Conservation (phyloP, 2,888 invertebrate species). For the Himalopsyche tibetana region DNA sequence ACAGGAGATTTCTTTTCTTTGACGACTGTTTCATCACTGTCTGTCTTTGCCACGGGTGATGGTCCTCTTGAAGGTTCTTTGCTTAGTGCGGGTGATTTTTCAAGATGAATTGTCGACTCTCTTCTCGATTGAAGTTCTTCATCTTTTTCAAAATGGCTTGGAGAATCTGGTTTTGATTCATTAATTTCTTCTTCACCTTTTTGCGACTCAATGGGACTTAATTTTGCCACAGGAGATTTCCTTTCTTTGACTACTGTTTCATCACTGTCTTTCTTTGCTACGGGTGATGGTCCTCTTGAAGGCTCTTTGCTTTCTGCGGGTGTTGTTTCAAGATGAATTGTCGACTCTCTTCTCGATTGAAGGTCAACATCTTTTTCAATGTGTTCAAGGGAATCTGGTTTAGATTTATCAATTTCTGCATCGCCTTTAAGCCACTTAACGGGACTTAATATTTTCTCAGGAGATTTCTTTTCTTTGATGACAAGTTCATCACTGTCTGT, state of each 20-base stretch:
- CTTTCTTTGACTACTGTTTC: background rate
- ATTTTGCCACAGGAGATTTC: background rate
- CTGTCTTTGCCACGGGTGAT: background rate
- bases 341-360: background rate
- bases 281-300: too few relatives aligned
- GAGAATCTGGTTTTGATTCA: slow-evolving; percentile 67
- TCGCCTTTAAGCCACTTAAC: too few relatives aligned
- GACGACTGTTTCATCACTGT: background rate
- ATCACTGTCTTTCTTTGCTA: too few relatives aligned
- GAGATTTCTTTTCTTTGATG: too few relatives aligned
- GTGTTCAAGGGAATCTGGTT: slow-evolving; percentile 68
- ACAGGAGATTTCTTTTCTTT: slow-evolving; percentile 57
- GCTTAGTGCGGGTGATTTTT: slow-evolving; percentile 16
- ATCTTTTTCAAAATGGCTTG: slow-evolving; percentile 71
- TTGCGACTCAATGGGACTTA: background rate
- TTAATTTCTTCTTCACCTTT: slow-evolving; percentile 65
- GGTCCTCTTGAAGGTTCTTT: background rate
- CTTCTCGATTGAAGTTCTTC: slow-evolving; percentile 70
- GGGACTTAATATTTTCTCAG: too few relatives aligned
- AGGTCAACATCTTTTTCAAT: slow-evolving; percentile 71
- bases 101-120: slow-evolving; percentile 56
- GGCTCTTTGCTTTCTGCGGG: slow-evolving; percentile 3
- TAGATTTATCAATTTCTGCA: too few relatives aligned
- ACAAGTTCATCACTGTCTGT: slow-evolving; percentile 66
- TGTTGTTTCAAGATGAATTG: slow-evolving; percentile 9